Conservation (phyloP, 1,140 invertebrate genomes). For the Rhopalosiphum padi region DNA sequence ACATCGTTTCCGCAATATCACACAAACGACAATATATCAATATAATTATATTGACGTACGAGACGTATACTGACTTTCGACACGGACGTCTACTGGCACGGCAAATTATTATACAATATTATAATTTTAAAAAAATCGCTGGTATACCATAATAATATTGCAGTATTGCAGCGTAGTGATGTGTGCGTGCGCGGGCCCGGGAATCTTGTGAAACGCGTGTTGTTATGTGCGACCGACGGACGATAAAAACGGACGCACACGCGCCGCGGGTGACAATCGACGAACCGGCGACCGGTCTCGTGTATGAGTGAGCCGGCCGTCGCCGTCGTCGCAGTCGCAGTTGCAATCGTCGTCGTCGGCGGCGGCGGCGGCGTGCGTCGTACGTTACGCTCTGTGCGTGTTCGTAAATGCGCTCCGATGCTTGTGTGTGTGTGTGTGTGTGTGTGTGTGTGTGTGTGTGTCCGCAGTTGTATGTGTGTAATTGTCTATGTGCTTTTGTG, state of each 20-base stretch:
- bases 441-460: not conserved
- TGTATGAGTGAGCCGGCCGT: conserved; percentile 35
- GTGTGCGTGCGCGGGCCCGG: no score
- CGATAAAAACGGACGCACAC: not conserved
- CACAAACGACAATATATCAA: no score
- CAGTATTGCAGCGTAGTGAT: no score
- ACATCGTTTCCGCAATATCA: not conserved
- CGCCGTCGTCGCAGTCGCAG: not conserved
- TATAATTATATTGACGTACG: no score
- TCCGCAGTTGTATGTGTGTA: not conserved
- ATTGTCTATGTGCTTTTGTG: no score
- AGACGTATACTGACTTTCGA: no score
- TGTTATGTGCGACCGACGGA: not conserved
- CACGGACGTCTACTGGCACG: no score
- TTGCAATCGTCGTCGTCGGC: not conserved
- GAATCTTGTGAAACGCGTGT: not conserved
- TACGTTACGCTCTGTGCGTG: not conserved
- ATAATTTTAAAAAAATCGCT: no score
- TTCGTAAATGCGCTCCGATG: not conserved
- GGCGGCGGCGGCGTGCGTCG: conserved; percentile 16
- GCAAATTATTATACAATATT: no score
- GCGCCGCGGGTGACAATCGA: conserved; percentile 35
- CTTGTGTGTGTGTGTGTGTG: not conserved
- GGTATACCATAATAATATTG: no score
- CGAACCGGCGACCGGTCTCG: conserved; percentile 50